Percentiles rank a stretch among this genome's conserved stretches.
phyloP scores from a whole-genome alignment of 2,888 invertebrate species.

The Ophion ventricosus region DNA sequence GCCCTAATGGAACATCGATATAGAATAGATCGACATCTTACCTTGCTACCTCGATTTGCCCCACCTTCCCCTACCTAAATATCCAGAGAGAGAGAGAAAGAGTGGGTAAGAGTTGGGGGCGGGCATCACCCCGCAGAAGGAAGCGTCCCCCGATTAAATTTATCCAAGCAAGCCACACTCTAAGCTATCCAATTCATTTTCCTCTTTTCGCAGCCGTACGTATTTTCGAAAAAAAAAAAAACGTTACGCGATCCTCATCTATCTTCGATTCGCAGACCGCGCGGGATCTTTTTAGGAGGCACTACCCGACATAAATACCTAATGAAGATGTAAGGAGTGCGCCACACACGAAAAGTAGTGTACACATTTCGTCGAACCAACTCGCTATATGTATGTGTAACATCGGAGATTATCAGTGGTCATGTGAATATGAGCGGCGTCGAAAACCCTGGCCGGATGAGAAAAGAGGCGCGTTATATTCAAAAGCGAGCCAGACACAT shows the following conservation, averaged over 20 bases:
- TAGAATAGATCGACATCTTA: too few relatives aligned
- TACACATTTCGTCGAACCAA: slow-evolving; percentile 16
- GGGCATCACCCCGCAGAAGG: background rate
- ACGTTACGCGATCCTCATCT: slow-evolving; percentile 44
- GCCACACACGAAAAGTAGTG: background rate
- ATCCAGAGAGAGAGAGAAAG: background rate
- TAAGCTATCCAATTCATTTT: slow-evolving; percentile 8
- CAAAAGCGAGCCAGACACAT: slow-evolving; percentile 48
- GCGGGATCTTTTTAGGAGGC: background rate
- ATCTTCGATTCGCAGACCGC: slow-evolving; percentile 43
- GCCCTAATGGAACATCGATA: too few relatives aligned
- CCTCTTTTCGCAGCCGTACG: slow-evolving; percentile 15
- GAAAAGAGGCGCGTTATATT: slow-evolving; percentile 55
- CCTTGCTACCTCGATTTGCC: too few relatives aligned
- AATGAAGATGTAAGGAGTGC: slow-evolving; percentile 58
- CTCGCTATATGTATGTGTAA: background rate
- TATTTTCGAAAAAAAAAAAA: slow-evolving; percentile 44
- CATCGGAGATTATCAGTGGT: slow-evolving; percentile 20
- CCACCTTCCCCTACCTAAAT: too few relatives aligned
- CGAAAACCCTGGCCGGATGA: slow-evolving; percentile 55
- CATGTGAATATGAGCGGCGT: slow-evolving; percentile 32
- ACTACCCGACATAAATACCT: slow-evolving; percentile 30
- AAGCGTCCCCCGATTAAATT: slow-evolving; percentile 48
- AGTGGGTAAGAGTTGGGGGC: background rate
- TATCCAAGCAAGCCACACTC: slow-evolving; percentile 40